Evolutionary conservation across 2,888 invertebrate genomes (phyloP).

Genomic region (Glomeris marginata): DNA sequence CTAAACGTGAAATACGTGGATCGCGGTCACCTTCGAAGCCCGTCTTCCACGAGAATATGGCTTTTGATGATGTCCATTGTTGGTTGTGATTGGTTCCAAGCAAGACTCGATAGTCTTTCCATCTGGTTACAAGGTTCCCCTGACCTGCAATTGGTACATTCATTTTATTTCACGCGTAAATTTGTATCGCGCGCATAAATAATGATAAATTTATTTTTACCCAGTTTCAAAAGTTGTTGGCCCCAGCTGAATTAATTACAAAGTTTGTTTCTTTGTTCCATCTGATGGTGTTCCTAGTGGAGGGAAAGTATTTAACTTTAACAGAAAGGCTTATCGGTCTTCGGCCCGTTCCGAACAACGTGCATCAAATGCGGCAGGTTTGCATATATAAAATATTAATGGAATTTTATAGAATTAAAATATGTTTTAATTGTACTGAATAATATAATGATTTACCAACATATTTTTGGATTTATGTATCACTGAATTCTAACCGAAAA

Average conservation of each 20-base stretch:
- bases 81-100: constrained; percentile 7
- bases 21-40: neutral
- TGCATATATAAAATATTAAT: too few species aligned
- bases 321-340: constrained; percentile 5
- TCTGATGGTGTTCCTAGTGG: constrained; percentile 6
- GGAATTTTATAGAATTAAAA: neutral
- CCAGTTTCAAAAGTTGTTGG: neutral
- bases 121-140: neutral
- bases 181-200: neutral
- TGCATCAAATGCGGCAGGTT: constrained; percentile 8
- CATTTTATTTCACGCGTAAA: too few species aligned
- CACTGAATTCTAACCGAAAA: too few species aligned
- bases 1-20: constrained; percentile 8
- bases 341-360: constrained; percentile 5
- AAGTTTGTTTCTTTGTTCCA: neutral
- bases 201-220: neutral
- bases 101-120: constrained; percentile 5
- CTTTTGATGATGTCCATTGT: constrained; percentile 6
- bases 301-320: constrained; percentile 5
- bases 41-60: neutral
- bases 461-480: neutral
- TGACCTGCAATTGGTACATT: too few species aligned
- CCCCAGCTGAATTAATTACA: too few species aligned
- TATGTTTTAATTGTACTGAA: neutral
- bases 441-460: too few species aligned